Evolutionary conservation across 2,888 invertebrate genomes (phyloP).

Genomic region (Eurytoma californica): DNA sequence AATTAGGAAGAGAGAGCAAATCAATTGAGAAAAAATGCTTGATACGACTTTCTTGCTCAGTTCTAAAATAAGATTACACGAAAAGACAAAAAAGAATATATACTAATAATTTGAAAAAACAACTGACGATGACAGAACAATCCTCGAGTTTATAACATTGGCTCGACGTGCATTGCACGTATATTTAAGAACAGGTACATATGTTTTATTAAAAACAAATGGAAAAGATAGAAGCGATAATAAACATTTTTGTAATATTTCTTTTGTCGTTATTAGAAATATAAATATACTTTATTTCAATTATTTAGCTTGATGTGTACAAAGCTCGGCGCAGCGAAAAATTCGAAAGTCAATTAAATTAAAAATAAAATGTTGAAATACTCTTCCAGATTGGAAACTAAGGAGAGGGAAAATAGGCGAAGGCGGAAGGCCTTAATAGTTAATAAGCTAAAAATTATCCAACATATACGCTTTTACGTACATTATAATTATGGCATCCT

Average conservation of each 20-base stretch:
- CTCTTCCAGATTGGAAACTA: slow-evolving; percentile 24
- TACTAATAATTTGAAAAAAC: slow-evolving; percentile 28
- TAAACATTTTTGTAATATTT: not conserved
- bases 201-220: slow-evolving; percentile 40
- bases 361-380: slow-evolving; percentile 14
- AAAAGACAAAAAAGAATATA: slow-evolving; percentile 14
- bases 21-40: slow-evolving; percentile 16
- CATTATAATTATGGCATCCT: slow-evolving; percentile 56
- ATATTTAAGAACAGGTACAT: slow-evolving; percentile 55
- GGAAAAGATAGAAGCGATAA: slow-evolving; percentile 13
- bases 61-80: slow-evolving; percentile 5
- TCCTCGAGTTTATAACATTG: slow-evolving; percentile 42
- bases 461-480: slow-evolving; percentile 51
- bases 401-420: not conserved
- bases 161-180: slow-evolving; percentile 50
- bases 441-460: slow-evolving; percentile 46
- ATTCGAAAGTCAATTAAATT: slow-evolving; percentile 4
- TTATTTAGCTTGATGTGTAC: not conserved
- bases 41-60: slow-evolving; percentile 8
- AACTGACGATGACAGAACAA: slow-evolving; percentile 18
- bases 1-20: slow-evolving; percentile 13
- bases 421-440: slow-evolving; percentile 33
- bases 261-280: too few relatives aligned
- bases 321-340: slow-evolving; percentile 14
- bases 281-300: too few relatives aligned